Base-by-base conservation (phyloP, 2,797 vertebrate genomes). In the Merluccius polli region DNA sequence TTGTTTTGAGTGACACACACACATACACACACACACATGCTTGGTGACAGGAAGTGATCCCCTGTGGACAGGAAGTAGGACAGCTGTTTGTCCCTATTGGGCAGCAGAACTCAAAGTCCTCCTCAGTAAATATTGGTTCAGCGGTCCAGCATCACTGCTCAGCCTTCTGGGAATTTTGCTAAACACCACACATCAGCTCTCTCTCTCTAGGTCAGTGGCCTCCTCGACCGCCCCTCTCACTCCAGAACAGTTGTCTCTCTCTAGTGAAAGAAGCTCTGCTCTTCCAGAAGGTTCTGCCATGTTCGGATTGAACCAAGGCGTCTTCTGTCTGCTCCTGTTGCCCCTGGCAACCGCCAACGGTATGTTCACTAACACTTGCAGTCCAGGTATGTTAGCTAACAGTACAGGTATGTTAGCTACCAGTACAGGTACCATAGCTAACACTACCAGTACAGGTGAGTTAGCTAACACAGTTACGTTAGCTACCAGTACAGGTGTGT, bases 321-420 rank as follows among this genome's bases (percentile, higher is more conserved):
- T 78, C 70, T 41, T 84, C 1, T 38, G 69, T 73, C 68, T 87
- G 72, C 83, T 89, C 78, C 75, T 89, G 72, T 69, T 90, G 24
- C 78, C 77, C 27, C 80, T 79, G 81, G 72, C 77, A 11, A 8
- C 79, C 11, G 71, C 84, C 71, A 44, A 88, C 5, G 89, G 90
- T 91, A 88, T 0, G 87, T 83, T 59, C 52, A 59, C 7, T 21
- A 59, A 59, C 52, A 24, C 27, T 30, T n/a, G 4, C 48, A n/a
- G 5, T 52, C 0, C 13, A 44, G 41, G 1, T 44, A 16, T 44
- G 41, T 44, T 44, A 44, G 41, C 41, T 44, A 6, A 36, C 36
- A 4, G 36, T 36, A 44, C 8, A 44, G 12, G 41, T 44, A 16
- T 8, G 13, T 44, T 59, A 24, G 18, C 44, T 48, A 48, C 44